phyloP scores from a whole-genome alignment of 2,797 vertebrate genomes.

The Takifugu ocellatus region DNA sequence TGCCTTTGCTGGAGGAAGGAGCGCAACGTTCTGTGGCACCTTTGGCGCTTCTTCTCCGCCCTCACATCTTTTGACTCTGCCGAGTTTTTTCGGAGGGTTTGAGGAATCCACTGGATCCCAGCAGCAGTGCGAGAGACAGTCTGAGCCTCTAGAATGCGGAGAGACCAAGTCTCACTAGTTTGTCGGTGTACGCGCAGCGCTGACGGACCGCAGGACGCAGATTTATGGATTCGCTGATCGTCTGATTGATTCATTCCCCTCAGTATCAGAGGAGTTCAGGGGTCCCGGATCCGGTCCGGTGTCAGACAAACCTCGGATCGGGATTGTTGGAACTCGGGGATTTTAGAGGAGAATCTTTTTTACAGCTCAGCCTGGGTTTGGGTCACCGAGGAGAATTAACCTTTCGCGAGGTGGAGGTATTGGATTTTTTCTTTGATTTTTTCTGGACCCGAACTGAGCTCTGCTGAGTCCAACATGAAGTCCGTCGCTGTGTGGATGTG shows the following conservation, averaged over 20 bases:
- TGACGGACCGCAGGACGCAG: slow-evolving; percentile 59
- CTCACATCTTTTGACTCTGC: slow-evolving; percentile 22
- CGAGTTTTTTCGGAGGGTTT: slow-evolving; percentile 40
- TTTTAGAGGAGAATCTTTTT: background rate
- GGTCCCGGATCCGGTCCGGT: slow-evolving; percentile 26
- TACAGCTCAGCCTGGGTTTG: slow-evolving; percentile 33
- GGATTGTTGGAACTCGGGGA: slow-evolving; percentile 39
- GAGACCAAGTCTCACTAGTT: slow-evolving; percentile 66
- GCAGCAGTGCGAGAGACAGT: slow-evolving; percentile 39
- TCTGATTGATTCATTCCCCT: slow-evolving; percentile 29
- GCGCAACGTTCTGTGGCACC: slow-evolving; percentile 39
- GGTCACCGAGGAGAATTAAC: slow-evolving; percentile 58
- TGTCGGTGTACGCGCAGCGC: slow-evolving; percentile 61
- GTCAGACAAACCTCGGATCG: slow-evolving; percentile 53
- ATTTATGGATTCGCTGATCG: slow-evolving; percentile 62
- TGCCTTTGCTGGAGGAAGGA: slow-evolving; percentile 42
- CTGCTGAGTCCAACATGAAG: slow-evolving; percentile 62
- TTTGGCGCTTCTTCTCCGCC: slow-evolving; percentile 43
- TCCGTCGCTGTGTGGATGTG: slow-evolving; percentile 71
- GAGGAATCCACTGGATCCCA: slow-evolving; percentile 30
- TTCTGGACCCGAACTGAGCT: slow-evolving; percentile 45
- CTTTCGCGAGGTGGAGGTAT: slow-evolving; percentile 55
- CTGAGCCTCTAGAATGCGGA: slow-evolving; percentile 61
- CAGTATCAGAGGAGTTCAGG: slow-evolving; percentile 25
- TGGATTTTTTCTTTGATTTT: background rate